These are phyloP conservation scores for Hippocampus kuda DNA, from an alignment of 2,797 vertebrate species.

Conservation along the genomic window DNA sequence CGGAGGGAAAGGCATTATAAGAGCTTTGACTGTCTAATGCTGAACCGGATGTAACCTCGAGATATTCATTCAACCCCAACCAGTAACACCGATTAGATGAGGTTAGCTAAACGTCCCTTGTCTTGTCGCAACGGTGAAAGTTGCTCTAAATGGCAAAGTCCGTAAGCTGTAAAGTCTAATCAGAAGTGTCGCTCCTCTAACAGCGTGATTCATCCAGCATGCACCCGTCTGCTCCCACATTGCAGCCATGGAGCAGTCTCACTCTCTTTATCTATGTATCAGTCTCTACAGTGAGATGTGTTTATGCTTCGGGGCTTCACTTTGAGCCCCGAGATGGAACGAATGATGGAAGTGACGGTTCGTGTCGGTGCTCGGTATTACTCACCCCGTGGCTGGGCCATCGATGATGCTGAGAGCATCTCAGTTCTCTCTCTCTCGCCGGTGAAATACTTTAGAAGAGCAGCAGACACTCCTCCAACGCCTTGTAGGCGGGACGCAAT, in stretches of 20 bases:
- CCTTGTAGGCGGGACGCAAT: constrained; percentile 60
- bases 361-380: constrained; percentile 9
- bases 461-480: constrained; percentile 50
- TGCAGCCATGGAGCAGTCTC: constrained; percentile 27
- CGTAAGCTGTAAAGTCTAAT: not conserved
- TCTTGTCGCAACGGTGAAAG: not conserved
- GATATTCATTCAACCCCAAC: constrained; percentile 1
- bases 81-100: not conserved
- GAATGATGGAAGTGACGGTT: not conserved
- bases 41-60: constrained; percentile 17
- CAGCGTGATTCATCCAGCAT: constrained; percentile 9
- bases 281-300: not conserved
- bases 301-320: not conserved
- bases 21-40: constrained; percentile 17
- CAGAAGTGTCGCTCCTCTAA: constrained; percentile 15
- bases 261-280: constrained; percentile 20
- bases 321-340: not conserved
- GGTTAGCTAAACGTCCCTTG: not conserved
- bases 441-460: constrained; percentile 34
- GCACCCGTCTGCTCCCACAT: not conserved
- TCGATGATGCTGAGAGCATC: constrained; percentile 40
- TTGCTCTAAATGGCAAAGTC: constrained; percentile 6
- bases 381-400: constrained; percentile 43
- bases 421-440: constrained; percentile 7
- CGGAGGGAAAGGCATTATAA: not conserved